Evolutionary conservation across 2,888 invertebrate genomes (phyloP).

Genomic region (Yponomeuta cagnagella): DNA sequence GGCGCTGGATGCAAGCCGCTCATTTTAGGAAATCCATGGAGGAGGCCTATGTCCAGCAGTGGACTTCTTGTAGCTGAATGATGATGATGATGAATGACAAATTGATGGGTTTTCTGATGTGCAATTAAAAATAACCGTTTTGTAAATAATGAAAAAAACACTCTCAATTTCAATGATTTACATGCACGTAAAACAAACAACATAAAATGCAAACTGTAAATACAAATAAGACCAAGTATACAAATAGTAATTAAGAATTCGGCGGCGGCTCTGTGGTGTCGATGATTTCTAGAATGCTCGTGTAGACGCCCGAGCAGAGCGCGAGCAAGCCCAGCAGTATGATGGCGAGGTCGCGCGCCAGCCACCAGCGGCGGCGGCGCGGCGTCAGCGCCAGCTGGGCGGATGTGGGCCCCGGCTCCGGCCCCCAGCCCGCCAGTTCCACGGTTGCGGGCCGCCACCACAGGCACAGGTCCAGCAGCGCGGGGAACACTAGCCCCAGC

Average conservation of each 20-base stretch:
- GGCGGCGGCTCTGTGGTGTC: no score
- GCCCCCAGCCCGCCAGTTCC: constrained; percentile 31
- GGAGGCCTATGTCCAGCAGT: no score
- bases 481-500: constrained; percentile 90
- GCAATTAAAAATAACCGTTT: no score
- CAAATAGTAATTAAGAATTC: background rate
- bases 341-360: constrained; percentile 24
- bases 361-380: background rate
- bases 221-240: background rate
- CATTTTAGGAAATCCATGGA: no score
- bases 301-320: constrained; percentile 41
- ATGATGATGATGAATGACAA: no score
- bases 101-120: no score
- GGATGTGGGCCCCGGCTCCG: background rate
- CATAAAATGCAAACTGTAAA: background rate
- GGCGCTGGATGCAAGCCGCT: no score
- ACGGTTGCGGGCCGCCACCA: constrained; percentile 32
- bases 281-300: constrained; percentile 40
- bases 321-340: constrained; percentile 31
- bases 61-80: no score
- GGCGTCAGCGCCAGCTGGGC: background rate
- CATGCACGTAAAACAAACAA: no score
- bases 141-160: no score
- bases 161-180: no score
- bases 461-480: constrained; percentile 63